phyloP scores from a whole-genome alignment of 2,797 vertebrate species.

The Vespertilio murinus region DNA sequence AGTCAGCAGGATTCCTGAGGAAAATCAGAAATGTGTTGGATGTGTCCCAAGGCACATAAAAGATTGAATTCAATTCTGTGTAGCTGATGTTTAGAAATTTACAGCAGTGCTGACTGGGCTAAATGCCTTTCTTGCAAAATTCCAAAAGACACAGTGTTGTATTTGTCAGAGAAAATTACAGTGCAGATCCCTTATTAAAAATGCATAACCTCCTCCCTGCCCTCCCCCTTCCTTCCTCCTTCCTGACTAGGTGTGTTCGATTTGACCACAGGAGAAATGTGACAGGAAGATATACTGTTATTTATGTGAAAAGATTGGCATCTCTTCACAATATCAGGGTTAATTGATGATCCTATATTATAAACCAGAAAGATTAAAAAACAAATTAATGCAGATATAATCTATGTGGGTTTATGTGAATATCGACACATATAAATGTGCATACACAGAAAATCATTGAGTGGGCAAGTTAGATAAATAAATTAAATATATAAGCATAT shows the following conservation, averaged over 20 bases:
- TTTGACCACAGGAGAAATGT: conserved; percentile 51
- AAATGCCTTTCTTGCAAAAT: conserved; percentile 81
- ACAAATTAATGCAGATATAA: not conserved
- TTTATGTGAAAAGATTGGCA: not conserved
- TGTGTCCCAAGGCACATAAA: conserved; percentile 81
- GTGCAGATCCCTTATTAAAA: conserved; percentile 68
- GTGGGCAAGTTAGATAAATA: not conserved
- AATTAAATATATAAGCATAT: not conserved
- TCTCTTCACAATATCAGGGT: not conserved
- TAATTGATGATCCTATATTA: conserved; percentile 9
- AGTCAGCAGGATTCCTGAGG: conserved; percentile 80
- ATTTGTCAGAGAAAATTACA: conserved; percentile 77
- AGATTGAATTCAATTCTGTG: conserved; percentile 80
- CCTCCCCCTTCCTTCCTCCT: not conserved
- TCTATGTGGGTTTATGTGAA: not conserved
- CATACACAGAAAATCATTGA: not conserved
- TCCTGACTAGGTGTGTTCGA: conserved; percentile 26
- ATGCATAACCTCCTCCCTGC: not conserved
- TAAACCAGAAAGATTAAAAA: not conserved
- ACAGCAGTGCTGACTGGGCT: conserved; percentile 79
- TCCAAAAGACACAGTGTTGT: conserved; percentile 65
- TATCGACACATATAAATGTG: not conserved
- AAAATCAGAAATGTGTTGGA: conserved; percentile 80
- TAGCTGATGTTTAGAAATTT: conserved; percentile 83
- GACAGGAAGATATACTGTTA: not conserved